Conservation (phyloP, 2,888 invertebrate species). For the Fissipunctia ypsillon region DNA sequence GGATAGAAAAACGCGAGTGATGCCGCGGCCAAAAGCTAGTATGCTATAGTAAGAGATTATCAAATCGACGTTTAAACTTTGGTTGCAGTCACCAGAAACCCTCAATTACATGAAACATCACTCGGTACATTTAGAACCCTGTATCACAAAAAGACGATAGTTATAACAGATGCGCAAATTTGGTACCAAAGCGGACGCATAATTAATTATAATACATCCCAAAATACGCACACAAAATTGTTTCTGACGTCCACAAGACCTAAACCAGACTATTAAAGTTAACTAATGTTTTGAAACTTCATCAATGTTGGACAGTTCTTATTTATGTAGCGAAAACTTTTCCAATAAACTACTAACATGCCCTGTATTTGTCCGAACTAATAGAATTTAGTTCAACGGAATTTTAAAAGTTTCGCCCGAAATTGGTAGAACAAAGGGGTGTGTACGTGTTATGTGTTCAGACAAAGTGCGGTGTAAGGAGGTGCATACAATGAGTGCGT, state of each 20-base stretch:
- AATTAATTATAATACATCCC: neutral
- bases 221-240: neutral
- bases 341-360: slow-evolving; percentile 58
- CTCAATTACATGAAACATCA: no score
- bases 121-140: no score
- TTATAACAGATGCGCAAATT: no score
- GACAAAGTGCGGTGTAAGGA: neutral
- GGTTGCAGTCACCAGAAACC: no score
- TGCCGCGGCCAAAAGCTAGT: no score
- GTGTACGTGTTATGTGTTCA: neutral
- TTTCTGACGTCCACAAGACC: neutral
- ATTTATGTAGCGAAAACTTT: slow-evolving; percentile 61
- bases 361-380: slow-evolving; percentile 44
- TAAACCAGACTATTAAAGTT: slow-evolving; percentile 38
- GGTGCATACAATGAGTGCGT: neutral
- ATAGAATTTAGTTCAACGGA: slow-evolving; percentile 46
- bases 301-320: slow-evolving; percentile 64
- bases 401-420: slow-evolving; percentile 42
- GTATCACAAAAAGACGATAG: no score
- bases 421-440: slow-evolving; percentile 38
- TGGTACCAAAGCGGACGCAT: no score
- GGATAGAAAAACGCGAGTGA: no score
- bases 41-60: no score
- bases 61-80: no score
- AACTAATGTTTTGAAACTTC: slow-evolving; percentile 58